Evolutionary conservation across 2,113 vertebrate species (phyloP).

Genomic region (Tricholaema leucomelas): DNA sequence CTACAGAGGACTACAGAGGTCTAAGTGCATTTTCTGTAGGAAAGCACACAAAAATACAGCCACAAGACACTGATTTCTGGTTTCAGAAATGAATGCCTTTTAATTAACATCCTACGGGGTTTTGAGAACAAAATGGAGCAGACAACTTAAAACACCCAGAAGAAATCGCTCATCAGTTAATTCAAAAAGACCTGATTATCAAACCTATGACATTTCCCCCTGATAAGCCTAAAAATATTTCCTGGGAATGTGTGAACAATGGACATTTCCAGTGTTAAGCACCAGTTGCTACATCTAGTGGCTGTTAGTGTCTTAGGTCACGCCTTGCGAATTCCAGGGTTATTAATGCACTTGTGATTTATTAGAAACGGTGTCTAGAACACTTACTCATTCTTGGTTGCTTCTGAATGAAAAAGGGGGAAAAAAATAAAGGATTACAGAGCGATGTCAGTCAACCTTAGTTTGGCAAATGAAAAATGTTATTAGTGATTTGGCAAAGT

Average conservation of each 20-base stretch:
- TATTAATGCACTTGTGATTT: slow-evolving; percentile 71
- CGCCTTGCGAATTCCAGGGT: slow-evolving; percentile 64
- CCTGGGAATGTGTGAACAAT: slow-evolving; percentile 73
- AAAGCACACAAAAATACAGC: slow-evolving; percentile 39
- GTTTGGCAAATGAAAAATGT: slow-evolving; percentile 65
- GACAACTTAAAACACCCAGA: slow-evolving; percentile 55
- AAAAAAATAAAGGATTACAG: slow-evolving; percentile 71
- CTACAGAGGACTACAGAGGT: background rate
- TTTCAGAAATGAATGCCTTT: slow-evolving; percentile 56
- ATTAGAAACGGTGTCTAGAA: slow-evolving; percentile 72
- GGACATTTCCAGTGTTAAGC: slow-evolving; percentile 66
- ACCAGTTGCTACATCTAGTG: slow-evolving; percentile 68
- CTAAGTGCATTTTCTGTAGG: background rate
- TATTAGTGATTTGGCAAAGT: slow-evolving; percentile 68
- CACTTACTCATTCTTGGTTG: slow-evolving; percentile 79
- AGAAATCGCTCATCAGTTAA: slow-evolving; percentile 45
- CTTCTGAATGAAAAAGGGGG: slow-evolving; percentile 73
- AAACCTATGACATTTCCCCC: slow-evolving; percentile 64
- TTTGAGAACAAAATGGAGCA: slow-evolving; percentile 28
- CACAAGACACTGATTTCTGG: slow-evolving; percentile 38
- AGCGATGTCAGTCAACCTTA: slow-evolving; percentile 63
- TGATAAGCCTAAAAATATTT: slow-evolving; percentile 66
- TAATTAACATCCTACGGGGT: slow-evolving; percentile 9
- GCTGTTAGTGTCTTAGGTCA: slow-evolving; percentile 70
- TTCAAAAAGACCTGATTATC: slow-evolving; percentile 53